Evolutionary conservation across 2,113 vertebrate genomes (phyloP).

Genomic region (Pogonocichla stellata): DNA sequence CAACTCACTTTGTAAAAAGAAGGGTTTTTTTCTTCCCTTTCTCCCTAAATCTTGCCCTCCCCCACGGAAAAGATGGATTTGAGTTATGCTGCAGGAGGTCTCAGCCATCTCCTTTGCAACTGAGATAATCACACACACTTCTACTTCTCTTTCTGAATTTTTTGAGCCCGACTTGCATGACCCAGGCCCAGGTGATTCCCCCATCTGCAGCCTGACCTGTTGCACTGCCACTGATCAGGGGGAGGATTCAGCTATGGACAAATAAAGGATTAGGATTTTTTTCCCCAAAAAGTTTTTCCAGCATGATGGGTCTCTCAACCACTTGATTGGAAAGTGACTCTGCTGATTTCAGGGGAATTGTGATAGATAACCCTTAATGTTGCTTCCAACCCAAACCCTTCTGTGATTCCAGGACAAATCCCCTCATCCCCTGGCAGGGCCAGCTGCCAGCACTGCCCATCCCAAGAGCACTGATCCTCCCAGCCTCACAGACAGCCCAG

Average conservation of each 20-base stretch:
- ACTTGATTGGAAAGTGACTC: background rate
- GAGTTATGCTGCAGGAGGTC: background rate
- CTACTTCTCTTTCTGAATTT: background rate
- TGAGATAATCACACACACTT: background rate
- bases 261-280: fast-evolving
- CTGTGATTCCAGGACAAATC: no score
- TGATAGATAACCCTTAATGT: no score
- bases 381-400: no score
- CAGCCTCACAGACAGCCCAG: no score
- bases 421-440: no score
- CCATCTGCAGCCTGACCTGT: background rate
- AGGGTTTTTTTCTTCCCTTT: background rate
- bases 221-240: fast-evolving
- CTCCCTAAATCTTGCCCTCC: background rate
- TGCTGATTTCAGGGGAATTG: no score
- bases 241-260: fast-evolving
- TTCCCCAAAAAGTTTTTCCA: background rate
- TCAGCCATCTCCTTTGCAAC: background rate
- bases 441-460: no score
- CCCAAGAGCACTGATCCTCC: no score
- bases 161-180: background rate
- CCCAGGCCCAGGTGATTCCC: background rate
- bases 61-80: background rate
- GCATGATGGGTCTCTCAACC: no score
- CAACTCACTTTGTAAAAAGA: background rate